phyloP scores from a whole-genome alignment of 2,113 vertebrate genomes.

The Cariama cristata region DNA sequence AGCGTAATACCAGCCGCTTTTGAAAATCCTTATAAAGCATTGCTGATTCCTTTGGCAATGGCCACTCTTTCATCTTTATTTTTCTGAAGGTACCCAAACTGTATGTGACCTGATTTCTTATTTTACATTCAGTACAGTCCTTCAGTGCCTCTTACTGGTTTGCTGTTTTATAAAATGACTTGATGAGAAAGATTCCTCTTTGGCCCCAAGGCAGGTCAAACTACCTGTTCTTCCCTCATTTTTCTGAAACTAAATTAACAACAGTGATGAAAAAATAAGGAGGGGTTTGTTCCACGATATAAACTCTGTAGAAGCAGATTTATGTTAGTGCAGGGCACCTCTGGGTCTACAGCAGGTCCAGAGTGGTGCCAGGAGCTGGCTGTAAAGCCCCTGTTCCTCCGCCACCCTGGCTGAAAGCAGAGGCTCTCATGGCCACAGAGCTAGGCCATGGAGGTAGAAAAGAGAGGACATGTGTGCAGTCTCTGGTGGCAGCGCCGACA shows the following conservation, averaged over 20 bases:
- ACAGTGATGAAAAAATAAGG: background rate
- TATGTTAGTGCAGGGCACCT: background rate
- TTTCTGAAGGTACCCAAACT: background rate
- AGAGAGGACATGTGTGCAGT: background rate
- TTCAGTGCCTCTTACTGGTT: background rate
- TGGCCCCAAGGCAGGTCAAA: background rate
- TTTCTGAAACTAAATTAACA: background rate
- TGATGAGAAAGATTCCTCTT: background rate
- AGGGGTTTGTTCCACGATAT: background rate
- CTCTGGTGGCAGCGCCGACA: background rate
- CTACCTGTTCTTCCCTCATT: background rate
- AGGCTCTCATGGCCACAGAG: fast-evolving
- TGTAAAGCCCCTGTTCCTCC: background rate
- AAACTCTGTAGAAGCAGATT: background rate
- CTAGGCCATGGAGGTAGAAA: background rate
- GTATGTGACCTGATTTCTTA: background rate
- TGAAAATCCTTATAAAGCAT: background rate
- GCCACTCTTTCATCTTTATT: background rate
- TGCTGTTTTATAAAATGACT: background rate
- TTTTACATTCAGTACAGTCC: background rate
- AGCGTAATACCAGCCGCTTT: background rate
- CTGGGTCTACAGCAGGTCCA: background rate
- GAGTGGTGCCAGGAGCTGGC: background rate
- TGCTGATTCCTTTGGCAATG: background rate
- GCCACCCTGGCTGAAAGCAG: background rate